Conservation (phyloP, 2,797 vertebrate species). For the Pyrocephalus nanus region DNA sequence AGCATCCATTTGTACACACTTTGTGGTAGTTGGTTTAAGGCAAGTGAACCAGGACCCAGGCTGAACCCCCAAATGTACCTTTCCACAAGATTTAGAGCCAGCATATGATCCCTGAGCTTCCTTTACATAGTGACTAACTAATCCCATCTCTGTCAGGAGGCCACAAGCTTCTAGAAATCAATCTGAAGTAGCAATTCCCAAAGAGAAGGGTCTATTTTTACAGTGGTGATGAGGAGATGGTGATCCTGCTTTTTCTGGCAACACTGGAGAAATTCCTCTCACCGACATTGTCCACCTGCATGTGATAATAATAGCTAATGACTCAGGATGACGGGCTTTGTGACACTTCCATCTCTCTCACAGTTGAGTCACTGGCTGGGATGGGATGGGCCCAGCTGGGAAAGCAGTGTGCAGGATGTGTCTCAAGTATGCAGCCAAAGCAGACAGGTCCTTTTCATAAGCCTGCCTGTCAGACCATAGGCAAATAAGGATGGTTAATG, state of each 20-base stretch:
- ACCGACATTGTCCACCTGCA: conserved; percentile 4
- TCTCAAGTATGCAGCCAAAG: conserved; percentile 28
- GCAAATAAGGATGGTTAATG: background rate
- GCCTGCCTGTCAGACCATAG: background rate
- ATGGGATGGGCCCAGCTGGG: conserved; percentile 61
- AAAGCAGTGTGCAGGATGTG: conserved; percentile 62
- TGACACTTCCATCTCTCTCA: conserved; percentile 34
- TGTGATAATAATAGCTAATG: conserved; percentile 37
- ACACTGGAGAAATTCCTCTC: conserved; percentile 15
- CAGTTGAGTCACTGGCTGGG: conserved; percentile 32
- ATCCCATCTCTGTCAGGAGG: background rate
- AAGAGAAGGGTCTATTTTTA: conserved; percentile 32
- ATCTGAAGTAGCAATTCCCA: background rate
- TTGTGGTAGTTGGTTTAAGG: background rate
- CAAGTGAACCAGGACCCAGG: background rate
- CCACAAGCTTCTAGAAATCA: background rate
- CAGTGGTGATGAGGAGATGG: background rate
- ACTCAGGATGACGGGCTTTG: conserved; percentile 21
- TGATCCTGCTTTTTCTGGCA: conserved; percentile 31
- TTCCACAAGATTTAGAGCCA: background rate
- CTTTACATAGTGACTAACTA: background rate
- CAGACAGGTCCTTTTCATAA: background rate
- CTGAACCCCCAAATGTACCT: background rate
- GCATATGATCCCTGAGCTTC: background rate
- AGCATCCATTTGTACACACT: background rate